phyloP scores from a whole-genome alignment of 2,888 invertebrate species.

The Sialis fuliginosa region DNA sequence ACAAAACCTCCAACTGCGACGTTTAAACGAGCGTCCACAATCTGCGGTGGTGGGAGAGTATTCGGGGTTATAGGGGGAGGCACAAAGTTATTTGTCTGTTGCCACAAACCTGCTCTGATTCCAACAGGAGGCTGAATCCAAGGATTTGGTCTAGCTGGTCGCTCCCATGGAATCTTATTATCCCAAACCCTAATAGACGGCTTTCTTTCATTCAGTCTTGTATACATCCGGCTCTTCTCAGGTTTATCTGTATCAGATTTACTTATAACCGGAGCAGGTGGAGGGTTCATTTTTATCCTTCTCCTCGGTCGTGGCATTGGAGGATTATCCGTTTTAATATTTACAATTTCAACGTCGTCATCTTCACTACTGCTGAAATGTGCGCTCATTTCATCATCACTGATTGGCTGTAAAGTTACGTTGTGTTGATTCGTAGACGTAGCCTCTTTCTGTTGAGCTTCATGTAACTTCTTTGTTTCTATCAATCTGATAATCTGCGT shows the following conservation, averaged over 20 bases:
- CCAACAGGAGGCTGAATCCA: constrained; percentile 17
- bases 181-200: not conserved
- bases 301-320: no score
- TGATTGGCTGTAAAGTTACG: constrained; percentile 21
- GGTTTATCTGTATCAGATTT: constrained; percentile 12
- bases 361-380: constrained; percentile 14
- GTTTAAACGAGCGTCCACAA: constrained; percentile 24
- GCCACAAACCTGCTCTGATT: constrained; percentile 20
- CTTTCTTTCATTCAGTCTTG: not conserved
- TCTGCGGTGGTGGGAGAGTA: constrained; percentile 19
- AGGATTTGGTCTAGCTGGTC: not conserved
- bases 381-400: constrained; percentile 23
- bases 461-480: constrained; percentile 57
- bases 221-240: constrained; percentile 2
- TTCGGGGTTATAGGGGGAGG: constrained; percentile 17
- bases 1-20: constrained; percentile 14
- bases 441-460: constrained; percentile 54
- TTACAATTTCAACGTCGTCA: constrained; percentile 6
- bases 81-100: constrained; percentile 21
- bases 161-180: constrained; percentile 4
- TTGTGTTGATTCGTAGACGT: constrained; percentile 28
- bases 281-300: constrained; percentile 15
- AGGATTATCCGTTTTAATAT: no score
- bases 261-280: constrained; percentile 22
- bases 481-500: constrained; percentile 62